Base-by-base conservation (phyloP, 1,140 invertebrate genomes). In the Subanguina moxae region DNA sequence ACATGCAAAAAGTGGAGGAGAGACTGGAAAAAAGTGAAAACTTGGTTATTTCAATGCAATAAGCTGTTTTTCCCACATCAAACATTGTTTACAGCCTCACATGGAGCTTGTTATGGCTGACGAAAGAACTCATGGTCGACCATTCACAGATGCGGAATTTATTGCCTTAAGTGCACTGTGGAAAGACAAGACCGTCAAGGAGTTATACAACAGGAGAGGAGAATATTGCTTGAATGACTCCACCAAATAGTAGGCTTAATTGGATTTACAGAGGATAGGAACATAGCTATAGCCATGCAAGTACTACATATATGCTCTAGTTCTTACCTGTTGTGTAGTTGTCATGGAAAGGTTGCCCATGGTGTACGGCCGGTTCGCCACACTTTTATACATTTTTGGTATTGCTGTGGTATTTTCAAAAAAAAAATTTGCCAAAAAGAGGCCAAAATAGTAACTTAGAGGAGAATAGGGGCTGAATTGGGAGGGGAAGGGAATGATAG, bases 211-310 rank as follows among this genome's bases (percentile, higher is more conserved):
- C n/a, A 61, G 58, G 28, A 30, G 58, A 43, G 58, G 28, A 32
- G 58, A 61, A 61, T 61, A 61, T 21, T 61, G 19, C 28, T 28
- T 61, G 8, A 61, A 61, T 30, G 58, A 61, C 58, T 61, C 58
- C 38, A 61, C 58, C 13, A 61, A 61, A 61, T 61, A 61, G 58
- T 61, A 61, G 3, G n/a, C 23, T 52, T 52, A 7, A 7, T 43
- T 38, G 32, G 11, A 38, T 38, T 38, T 11, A n/a, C n/a, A n/a
- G n/a, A n/a, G n/a, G n/a, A n/a, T n/a, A n/a, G n/a, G n/a, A n/a
- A n/a, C n/a, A n/a, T n/a, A n/a, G n/a, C n/a, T n/a, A n/a, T n/a
- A n/a, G n/a, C n/a, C n/a, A n/a, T n/a, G n/a, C n/a, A n/a, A n/a
- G n/a, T n/a, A n/a, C n/a, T n/a, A n/a, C n/a, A n/a, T n/a, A n/a